Evolutionary conservation across 2,113 vertebrate species (phyloP), one percentile per base, ranked within the genome.

Genomic region (Ceyx cyanopectus): DNA sequence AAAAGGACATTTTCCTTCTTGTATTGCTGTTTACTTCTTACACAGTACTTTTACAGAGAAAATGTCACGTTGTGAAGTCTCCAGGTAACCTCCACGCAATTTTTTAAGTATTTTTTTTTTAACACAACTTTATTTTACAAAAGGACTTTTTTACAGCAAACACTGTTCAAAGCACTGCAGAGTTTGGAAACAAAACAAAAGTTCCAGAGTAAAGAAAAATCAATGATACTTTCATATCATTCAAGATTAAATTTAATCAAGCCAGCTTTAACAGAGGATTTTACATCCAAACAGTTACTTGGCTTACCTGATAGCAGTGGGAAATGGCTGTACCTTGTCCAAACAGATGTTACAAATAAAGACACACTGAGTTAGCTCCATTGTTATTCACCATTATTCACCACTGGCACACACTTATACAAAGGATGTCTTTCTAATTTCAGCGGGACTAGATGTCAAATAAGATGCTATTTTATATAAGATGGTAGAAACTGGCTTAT

Each of bases 241-340:
- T 91, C 89, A 95, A 94, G 85, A 96, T 95, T 96, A 96, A 97
- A 95, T 97, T 74, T 96, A 97, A 96, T 96, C 93, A 97, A 96
- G 78, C 9, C 45, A 95, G n/a, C 43, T 95, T 96, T 96, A 95
- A 90, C 30, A 75, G 54, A 95, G 58, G 73, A 95, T 80, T 96
- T 87, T 76, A 95, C 96, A 96, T 48, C 19, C 37, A 84, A 72
- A 68, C 57, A 72, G 48, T 82, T 81, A 72, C 43, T 94, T 96
- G 77, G 10, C 6, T 92, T 74, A 81, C 63, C 30, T 89, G 61
- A 94, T 72, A 92, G 50, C 23, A 54, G 45, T 27, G 68, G 34
- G 69, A 66, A 86, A 91, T 40, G 27, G 8, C 29, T 81, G 13
- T 48, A 56, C 26, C 20, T 2, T 68, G 26, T 93, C 50, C 32